A percentile compares a stretch with the other conserved stretches of the same genome.
Conservation (phyloP, 2,888 invertebrate genomes). For the Lysandra coridon region DNA sequence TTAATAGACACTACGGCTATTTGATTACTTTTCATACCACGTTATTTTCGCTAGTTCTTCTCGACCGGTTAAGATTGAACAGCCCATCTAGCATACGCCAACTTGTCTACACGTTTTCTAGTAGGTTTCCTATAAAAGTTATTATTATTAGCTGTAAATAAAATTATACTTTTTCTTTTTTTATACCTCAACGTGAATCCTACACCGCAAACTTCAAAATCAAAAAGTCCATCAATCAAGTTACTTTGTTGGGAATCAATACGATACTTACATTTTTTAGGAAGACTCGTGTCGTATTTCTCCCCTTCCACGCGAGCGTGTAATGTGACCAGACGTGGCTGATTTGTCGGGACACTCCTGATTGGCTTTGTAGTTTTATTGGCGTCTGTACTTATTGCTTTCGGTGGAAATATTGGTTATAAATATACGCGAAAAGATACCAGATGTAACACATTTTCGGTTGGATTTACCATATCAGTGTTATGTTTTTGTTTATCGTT, state of each 20-base stretch:
- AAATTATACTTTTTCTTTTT: neutral
- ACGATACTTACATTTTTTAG: neutral
- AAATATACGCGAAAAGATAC: neutral
- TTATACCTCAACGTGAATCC: neutral
- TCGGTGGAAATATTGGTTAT: neutral
- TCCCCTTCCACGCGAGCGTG: constrained; percentile 5
- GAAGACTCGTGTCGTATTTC: constrained; percentile 12
- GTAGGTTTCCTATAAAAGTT: too few relatives aligned
- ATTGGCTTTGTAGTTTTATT: constrained; percentile 23
- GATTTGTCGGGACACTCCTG: constrained; percentile 22
- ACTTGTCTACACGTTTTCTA: too few relatives aligned
- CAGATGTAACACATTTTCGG: neutral
- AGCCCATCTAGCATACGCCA: too few relatives aligned
- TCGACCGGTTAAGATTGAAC: too few relatives aligned
- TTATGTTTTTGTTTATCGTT: neutral
- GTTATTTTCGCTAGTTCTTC: too few relatives aligned
- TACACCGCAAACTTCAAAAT: neutral
- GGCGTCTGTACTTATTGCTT: constrained; percentile 10
- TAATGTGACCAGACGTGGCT: constrained; percentile 23
- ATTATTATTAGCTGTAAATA: too few relatives aligned
- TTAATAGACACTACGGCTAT: too few relatives aligned
- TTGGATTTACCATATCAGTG: neutral
- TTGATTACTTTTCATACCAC: too few relatives aligned
- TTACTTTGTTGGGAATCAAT: constrained; percentile 8
- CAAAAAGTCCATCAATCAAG: neutral